Evolutionary conservation across 1,140 invertebrate species (phyloP).

Genomic region (Drosophila malerkotliana): DNA sequence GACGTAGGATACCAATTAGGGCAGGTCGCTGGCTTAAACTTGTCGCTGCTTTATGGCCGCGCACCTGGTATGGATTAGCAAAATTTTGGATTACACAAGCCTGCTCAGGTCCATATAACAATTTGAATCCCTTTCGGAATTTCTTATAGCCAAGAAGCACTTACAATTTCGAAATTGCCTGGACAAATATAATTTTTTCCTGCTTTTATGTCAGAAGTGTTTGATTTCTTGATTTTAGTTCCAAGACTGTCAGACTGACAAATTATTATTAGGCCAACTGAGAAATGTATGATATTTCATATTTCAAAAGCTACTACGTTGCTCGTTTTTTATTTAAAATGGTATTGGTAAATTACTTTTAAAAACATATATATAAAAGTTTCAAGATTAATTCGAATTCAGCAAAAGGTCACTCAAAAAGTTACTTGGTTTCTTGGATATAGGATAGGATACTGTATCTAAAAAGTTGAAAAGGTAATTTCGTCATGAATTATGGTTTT

Average conservation of each 20-base stretch:
- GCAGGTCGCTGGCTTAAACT: conserved; percentile 1
- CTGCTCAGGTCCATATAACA: conserved; percentile 4
- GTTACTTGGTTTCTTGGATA: too few relatives aligned
- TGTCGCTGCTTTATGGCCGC: conserved; percentile 22
- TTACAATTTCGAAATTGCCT: neutral
- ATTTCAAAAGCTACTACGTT: too few relatives aligned
- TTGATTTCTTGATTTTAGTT: neutral
- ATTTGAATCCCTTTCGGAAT: conserved; percentile 3
- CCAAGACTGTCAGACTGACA: neutral
- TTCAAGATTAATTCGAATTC: too few relatives aligned
- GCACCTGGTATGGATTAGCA: conserved; percentile 52
- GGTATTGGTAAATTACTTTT: too few relatives aligned
- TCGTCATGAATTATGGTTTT: too few relatives aligned
- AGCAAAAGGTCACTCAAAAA: too few relatives aligned
- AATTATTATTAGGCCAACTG: too few relatives aligned
- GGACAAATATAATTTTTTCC: neutral
- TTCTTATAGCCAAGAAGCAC: conserved; percentile 13
- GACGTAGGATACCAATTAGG: neutral
- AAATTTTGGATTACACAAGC: conserved; percentile 17
- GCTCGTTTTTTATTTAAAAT: too few relatives aligned
- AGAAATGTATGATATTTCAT: too few relatives aligned
- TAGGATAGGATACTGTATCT: too few relatives aligned
- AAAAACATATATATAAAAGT: too few relatives aligned
- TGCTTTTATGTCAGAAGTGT: neutral
- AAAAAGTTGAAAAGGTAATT: too few relatives aligned